Base-by-base conservation (phyloP, 2,888 invertebrate species). In the Chrysotoxum bicinctum region DNA sequence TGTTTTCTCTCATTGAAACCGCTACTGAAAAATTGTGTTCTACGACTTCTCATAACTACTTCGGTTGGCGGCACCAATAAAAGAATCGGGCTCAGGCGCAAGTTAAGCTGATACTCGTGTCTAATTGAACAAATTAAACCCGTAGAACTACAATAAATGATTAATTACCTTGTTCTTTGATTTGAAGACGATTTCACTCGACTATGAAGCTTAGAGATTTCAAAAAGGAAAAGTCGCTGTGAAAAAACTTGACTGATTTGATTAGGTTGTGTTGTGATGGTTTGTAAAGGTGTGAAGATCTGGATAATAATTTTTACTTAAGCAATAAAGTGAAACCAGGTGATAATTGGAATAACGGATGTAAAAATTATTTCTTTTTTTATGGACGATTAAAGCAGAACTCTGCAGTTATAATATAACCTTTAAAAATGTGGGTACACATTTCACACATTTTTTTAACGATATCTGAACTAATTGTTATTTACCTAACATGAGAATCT, bases 81-180 rank as follows among this genome's bases (percentile, higher is more conserved):
- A 69, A 64, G 62, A 52, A 26, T 23, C 35, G 35, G 7, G 21
- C 70, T 40, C 21, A 40, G 40, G 43, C 43, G 70, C n/a, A 30
- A 68, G 58, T 23, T 50, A 21, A 19, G 26, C 35, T 37, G 48
- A 40, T 56, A 56, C 19, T 48, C 30, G 64, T 76, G 35, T 50
- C 82, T 82, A 82, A 82, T 82, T 73, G 76, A 54, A 82, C 66
- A 62, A 54, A 72, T 72, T 73, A 43, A 72, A 68, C 72, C 52
- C 58, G 60, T 72, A 68, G 60, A 52, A 35, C 40, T 64, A 64
- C 64, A 64, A 43, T 70, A 26, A 81, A 70, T 81, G 70, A 76
- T 75, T 76, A 64, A 76, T 81, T 76, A 37, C 30, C 26, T 52
- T 35, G 43, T 19, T 52, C 68, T 66, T 30, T n/a, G 50, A 52